Evolutionary conservation across 2,888 invertebrate species (phyloP), one percentile per base, ranked within the genome.

Genomic region (Gymnocheta viridis): DNA sequence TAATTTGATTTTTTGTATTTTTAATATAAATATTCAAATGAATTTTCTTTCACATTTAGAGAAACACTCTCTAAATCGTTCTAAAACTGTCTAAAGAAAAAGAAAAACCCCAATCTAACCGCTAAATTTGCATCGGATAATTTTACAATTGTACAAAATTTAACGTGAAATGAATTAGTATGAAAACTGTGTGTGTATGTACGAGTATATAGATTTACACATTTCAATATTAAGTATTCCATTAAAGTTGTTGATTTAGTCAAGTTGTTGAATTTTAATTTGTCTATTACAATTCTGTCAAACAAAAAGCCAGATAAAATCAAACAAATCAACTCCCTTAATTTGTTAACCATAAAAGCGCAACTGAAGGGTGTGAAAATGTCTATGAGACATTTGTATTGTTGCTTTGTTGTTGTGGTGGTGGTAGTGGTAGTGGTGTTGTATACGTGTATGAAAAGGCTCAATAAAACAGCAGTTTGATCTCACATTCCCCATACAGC

Each of bases 211-310:
- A n/a, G n/a, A 73, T 49, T 49, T 27, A 27, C 10, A 19, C 49
- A 27, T 38, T 60, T 62, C 72, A 60, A 35, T 49, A 49, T 5
- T 27, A 41, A 41, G 35, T 76, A 44, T 66, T 56, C 47, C 44
- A 56, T 66, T 44, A 32, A 66, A 66, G 19, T 67, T 58, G 32
- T 49, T 77, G 19, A 49, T 49, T 58, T 24, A 58, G 29, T 27
- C 47, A 70, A 58, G 49, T 44, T 44, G 47, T 76, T 44, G 22
- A 47, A 69, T 76, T 62, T 70, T 38, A 82, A 76, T 82, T 76
- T 82, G 27, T 76, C 81, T 56, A 70, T 82, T 76, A 70, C 32
- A 62, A 69, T 62, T 38, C 54, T 69, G 74, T 70, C 81, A 82
- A 69, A 62, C 38, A 35, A 29, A 44, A 60, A 10, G 1, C 54